Evolutionary conservation across 2,888 invertebrate genomes (phyloP), one percentile per base, ranked within the genome.

Genomic region (Miltochrista miniata): DNA sequence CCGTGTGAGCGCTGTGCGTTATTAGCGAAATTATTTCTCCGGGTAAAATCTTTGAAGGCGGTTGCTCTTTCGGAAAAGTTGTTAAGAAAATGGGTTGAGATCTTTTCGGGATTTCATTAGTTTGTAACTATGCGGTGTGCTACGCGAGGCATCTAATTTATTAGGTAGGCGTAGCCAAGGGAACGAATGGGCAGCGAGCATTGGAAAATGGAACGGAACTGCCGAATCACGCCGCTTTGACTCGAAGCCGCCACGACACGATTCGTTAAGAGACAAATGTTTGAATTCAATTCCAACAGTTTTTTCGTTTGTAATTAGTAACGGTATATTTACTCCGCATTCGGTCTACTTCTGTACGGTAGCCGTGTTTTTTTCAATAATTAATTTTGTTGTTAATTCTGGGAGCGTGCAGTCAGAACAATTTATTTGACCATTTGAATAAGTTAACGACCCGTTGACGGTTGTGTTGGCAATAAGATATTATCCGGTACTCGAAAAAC

Each of bases 241-340:
- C 73, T 58, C 61, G 73, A 68, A 59, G 81, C 89, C 88, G 90
- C 79, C 85, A 74, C 85, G 88, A 87, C 83, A 88, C 90, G 90
- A 90, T 90, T 90, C 90, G 90, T 91, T 91, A 90, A 72, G 88
- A 91, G 88, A 90, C 90, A 91, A 91, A 90, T 90, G 90, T 90
- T 90, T 88, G 83, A 81, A 90, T 90, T 90, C 90, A 90, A 89
- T 90, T 88, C 85, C 83, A 75, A 79, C 62, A 76, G 72, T 85
- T 88, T 89, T 90, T 87, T 80, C 61, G 61, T 53, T 40, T 60
- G 73, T 85, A 81, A 89, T 91, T 90, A 89, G 91, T 87, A 76
- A 85, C 84, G 89, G 85, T 82, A 74, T 80, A 78, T 84, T 85
- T 84, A 84, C 79, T 76, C 72, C 81, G 76, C 74, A 73, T 82